These are phyloP conservation scores for Pammene aurita DNA, from an alignment of 2,888 invertebrate genomes.

Conservation along the genomic window DNA sequence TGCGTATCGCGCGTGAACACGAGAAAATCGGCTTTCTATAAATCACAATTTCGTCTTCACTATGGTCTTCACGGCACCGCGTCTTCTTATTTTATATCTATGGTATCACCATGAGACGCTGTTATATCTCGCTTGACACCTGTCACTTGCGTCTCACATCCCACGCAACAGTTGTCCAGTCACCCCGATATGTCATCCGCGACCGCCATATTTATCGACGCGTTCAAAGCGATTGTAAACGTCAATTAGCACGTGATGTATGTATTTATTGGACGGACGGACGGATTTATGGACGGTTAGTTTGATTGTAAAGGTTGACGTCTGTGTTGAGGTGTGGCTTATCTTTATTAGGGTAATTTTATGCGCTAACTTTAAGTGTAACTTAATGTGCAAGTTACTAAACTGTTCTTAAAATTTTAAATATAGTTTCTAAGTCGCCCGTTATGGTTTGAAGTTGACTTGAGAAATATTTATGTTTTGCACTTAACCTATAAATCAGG, in stretches of 20 bases:
- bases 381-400: no score
- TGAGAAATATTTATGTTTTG: no score
- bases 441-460: no score
- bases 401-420: neutral
- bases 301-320: constrained; percentile 30
- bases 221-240: constrained; percentile 63
- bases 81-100: no score
- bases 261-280: constrained; percentile 61
- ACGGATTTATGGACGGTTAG: constrained; percentile 52
- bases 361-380: constrained; percentile 6
- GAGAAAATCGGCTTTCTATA: no score
- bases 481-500: no score
- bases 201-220: constrained; percentile 64
- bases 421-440: neutral
- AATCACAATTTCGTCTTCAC: no score
- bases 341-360: constrained; percentile 5
- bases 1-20: no score
- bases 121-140: neutral
- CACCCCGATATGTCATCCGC: constrained; percentile 67
- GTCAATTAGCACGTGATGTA: constrained; percentile 69
- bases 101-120: neutral
- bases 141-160: constrained; percentile 32
- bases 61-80: no score
- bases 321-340: constrained; percentile 18
- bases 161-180: constrained; percentile 63